Percentiles rank a stretch among this genome's conserved stretches.
phyloP scores from a whole-genome alignment of 30 jellyfish, hydroid and myxozoan species.

The Euphysa ruthae region DNA sequence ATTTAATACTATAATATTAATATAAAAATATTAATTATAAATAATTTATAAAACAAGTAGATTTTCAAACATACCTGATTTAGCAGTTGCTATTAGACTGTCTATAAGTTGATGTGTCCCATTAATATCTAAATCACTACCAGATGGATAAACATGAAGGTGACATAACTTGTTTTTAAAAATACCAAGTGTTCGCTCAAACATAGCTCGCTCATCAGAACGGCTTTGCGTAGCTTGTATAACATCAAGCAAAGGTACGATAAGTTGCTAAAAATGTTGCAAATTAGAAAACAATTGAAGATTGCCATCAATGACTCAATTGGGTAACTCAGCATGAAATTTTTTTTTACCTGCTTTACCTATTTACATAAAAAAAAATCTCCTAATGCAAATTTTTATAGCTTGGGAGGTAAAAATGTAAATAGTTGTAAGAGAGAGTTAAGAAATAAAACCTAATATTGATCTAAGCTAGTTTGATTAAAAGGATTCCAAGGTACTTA shows the following conservation, averaged over 20 bases:
- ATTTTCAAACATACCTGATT: conserved; percentile 61
- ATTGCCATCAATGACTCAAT: background rate
- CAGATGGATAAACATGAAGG: conserved; percentile 52
- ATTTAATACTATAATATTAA: too few species aligned
- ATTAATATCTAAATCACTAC: conserved; percentile 34
- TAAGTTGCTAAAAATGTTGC: conserved; percentile 34
- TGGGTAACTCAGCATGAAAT: background rate
- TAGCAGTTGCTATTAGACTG: conserved; percentile 28
- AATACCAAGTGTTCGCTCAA: conserved; percentile 66
- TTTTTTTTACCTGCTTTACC: background rate
- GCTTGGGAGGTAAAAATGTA: too few species aligned
- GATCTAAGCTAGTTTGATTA: too few species aligned
- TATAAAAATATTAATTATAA: too few species aligned
- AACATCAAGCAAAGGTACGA: conserved; percentile 67
- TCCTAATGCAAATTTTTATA: background rate
- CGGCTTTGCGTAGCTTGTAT: conserved; percentile 29
- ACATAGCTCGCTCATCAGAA: conserved; percentile 51
- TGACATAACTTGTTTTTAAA: conserved; percentile 62
- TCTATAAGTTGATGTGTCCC: conserved; percentile 35
- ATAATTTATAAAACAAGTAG: too few species aligned
- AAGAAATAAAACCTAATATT: too few species aligned
- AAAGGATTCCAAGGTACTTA: too few species aligned
- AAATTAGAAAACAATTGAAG: background rate
- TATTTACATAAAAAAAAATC: too few species aligned
- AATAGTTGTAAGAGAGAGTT: too few species aligned